Evolutionary conservation across 1,140 invertebrate genomes (phyloP).

Genomic region (Archivesica marissinica): DNA sequence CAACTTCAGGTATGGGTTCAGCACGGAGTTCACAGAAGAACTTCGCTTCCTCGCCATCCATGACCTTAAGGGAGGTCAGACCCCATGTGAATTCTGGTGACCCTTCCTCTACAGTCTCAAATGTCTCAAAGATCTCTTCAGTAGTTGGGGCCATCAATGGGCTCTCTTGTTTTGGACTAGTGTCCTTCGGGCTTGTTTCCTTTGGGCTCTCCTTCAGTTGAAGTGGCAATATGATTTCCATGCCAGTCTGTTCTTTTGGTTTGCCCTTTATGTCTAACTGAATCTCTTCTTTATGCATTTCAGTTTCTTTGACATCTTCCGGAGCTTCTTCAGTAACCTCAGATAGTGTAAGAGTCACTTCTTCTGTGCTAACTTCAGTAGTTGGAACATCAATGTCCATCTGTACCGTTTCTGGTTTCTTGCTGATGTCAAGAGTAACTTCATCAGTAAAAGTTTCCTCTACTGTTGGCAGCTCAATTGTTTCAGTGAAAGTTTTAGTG

Average conservation of each 20-base stretch:
- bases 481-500: constrained; percentile 35
- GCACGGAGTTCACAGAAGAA: constrained; percentile 85
- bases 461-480: constrained; percentile 56
- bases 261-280: constrained; percentile 67
- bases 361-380: constrained; percentile 21
- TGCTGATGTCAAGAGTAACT: constrained; percentile 46
- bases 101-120: constrained; percentile 84
- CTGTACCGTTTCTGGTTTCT: constrained; percentile 48
- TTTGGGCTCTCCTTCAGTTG: constrained; percentile 31
- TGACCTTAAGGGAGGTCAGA: constrained; percentile 90
- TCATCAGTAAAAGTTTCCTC: constrained; percentile 60
- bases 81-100: constrained; percentile 91
- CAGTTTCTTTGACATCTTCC: constrained; percentile 29
- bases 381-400: constrained; percentile 51
- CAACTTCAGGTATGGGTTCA: constrained; percentile 77
- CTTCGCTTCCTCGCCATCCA: constrained; percentile 95
- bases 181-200: constrained; percentile 34
- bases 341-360: constrained; percentile 7
- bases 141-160: constrained; percentile 55
- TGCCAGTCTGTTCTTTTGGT: constrained; percentile 37
- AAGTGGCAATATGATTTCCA: constrained; percentile 41
- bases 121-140: constrained; percentile 70
- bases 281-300: constrained; percentile 72
- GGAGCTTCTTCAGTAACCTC: constrained; percentile 20
- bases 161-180: constrained; percentile 14